phyloP scores from a whole-genome alignment of 2,797 vertebrate genomes.

The Gallirallus australis region DNA sequence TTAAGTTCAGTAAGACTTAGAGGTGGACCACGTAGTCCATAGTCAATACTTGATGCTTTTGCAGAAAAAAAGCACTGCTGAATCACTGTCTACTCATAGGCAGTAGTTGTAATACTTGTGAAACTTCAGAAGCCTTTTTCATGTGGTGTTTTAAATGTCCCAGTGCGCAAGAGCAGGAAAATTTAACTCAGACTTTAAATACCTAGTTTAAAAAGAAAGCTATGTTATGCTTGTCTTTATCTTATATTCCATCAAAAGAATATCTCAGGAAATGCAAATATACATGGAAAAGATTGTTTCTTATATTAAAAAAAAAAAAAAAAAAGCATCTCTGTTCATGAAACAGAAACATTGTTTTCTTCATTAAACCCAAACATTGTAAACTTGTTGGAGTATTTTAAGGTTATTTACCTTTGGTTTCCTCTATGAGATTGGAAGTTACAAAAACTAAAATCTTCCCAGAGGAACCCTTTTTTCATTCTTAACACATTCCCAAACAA shows the following conservation, averaged over 20 bases:
- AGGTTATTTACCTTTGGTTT: not conserved
- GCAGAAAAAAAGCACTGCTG: not conserved
- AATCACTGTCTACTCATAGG: slow-evolving; percentile 8
- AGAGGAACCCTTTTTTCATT: not conserved
- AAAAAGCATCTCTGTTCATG: rapidly evolving
- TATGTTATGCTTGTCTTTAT: not conserved
- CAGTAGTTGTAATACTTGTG: not conserved
- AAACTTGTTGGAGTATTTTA: not conserved
- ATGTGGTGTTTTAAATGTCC: slow-evolving; percentile 43
- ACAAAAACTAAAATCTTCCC: not conserved
- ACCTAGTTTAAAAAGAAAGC: not conserved
- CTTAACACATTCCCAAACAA: not conserved
- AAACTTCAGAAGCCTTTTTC: slow-evolving; percentile 34
- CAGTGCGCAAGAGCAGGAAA: not conserved
- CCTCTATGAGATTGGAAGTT: not conserved
- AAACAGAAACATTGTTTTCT: not conserved
- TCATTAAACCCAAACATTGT: not conserved
- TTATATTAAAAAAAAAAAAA: not conserved
- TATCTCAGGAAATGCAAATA: not conserved
- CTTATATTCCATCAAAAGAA: not conserved
- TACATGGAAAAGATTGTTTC: not conserved
- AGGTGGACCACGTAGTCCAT: not conserved
- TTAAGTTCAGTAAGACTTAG: not conserved
- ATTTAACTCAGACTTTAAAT: not conserved
- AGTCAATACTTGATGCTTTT: not conserved